Base-by-base conservation (phyloP, 2,113 vertebrate species). In the Hemiprocne comata region DNA sequence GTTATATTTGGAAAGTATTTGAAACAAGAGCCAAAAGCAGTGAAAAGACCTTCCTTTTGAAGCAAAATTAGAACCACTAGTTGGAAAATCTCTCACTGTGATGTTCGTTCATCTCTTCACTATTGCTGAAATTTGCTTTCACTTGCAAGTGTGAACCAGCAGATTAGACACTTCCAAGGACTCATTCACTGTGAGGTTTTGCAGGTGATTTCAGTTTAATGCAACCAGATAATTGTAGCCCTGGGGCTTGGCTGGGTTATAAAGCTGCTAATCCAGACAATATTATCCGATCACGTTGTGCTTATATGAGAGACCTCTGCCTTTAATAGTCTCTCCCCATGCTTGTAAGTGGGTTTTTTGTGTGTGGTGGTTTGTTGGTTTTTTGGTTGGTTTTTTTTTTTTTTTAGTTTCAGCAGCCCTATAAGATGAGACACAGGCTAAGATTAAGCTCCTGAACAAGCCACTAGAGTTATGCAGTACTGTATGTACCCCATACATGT, bases 131-230 rank as follows among this genome's bases (percentile, higher is more conserved):
- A 94, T 95, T 87, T 54, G 82, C 92, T 97, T 98, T 97, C 13
- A 11, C 87, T 93, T 96, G 75, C 58, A 92, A 95, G 95, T 91
- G 69, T 29, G 48, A 97, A 94, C 78, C 85, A 79, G 88, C 78
- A 97, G 95, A 97, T 96, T 90, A 94, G 96, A 94, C 65, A 46
- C 96, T 97, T 98, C 94, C 94, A 97, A 91, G 85, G 62, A 76
- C 77, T 97, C 62, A 17, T 97, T 96, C 96, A 60, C 88, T 94
- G 94, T 15, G 65, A 98, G 96, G 96, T 96, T 98, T 97, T 96
- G 94, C 96, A 97, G 97, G 98, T 98, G 97, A 97, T 97, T 98
- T 97, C 97, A 87, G 97, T 97, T 97, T 98, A 98, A 97, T 98
- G 97, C 92, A 97, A 88, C 85, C 94, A 98, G 97, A 96, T 98